Percentiles rank a stretch among this genome's conserved stretches.
Conservation (phyloP, 2,888 invertebrate genomes). For the Agrilus cyanescens region DNA sequence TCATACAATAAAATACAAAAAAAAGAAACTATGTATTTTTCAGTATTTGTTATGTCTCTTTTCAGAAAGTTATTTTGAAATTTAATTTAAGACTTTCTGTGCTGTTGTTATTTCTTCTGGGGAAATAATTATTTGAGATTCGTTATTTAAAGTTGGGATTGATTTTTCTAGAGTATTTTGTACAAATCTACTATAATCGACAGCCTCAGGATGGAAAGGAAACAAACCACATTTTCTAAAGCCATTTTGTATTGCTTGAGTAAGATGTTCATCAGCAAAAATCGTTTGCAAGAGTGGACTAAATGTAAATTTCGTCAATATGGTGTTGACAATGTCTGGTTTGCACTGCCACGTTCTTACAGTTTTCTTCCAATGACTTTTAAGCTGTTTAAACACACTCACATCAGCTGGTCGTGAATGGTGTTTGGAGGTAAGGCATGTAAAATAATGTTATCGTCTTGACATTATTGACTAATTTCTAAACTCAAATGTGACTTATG, state of each 20-base stretch:
- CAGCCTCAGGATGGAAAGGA: constrained; percentile 16
- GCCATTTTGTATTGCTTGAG: constrained; percentile 12
- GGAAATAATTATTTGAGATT: too few species aligned
- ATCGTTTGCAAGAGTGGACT: constrained; percentile 15
- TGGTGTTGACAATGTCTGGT: constrained; percentile 13
- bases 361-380: constrained; percentile 20
- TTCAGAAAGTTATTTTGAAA: too few species aligned
- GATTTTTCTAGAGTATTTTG: too few species aligned
- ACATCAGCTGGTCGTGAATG: constrained; percentile 24
- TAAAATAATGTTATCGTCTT: constrained; percentile 17
- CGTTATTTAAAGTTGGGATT: too few species aligned
- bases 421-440: constrained; percentile 20
- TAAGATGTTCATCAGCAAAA: constrained; percentile 6
- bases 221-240: constrained; percentile 17
- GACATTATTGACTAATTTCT: constrained; percentile 17
- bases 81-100: too few species aligned
- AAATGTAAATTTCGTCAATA: constrained; percentile 21
- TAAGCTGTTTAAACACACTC: constrained; percentile 22
- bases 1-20: too few species aligned
- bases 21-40: too few species aligned
- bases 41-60: too few species aligned
- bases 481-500: constrained; percentile 19
- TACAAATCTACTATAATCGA: too few species aligned
- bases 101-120: too few species aligned
- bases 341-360: constrained; percentile 15